Evolutionary conservation across 1,140 invertebrate genomes (phyloP).

Genomic region (Drosophila kikkawai): DNA sequence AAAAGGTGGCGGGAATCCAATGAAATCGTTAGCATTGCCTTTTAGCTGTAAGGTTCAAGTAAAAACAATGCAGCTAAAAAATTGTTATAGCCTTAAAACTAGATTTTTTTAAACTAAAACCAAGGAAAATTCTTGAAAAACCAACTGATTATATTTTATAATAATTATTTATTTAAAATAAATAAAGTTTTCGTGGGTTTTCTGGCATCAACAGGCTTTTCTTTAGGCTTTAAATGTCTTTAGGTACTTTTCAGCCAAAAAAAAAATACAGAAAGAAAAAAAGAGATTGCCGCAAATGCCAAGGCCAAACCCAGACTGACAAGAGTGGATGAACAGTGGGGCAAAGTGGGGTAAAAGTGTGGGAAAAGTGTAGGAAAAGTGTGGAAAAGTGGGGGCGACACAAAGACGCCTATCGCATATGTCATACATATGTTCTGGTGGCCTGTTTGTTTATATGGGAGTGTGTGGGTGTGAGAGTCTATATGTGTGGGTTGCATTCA

Average conservation of each 20-base stretch:
- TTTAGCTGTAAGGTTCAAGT: neutral
- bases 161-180: neutral
- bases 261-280: constrained; percentile 7
- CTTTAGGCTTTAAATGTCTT: constrained; percentile 24
- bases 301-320: constrained; percentile 61
- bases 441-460: constrained; percentile 28
- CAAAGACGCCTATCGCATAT: constrained; percentile 34
- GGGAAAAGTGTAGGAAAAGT: neutral
- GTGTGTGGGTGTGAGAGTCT: constrained; percentile 3
- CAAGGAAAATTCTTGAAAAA: neutral
- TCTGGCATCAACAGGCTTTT: constrained; percentile 8
- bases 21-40: constrained; percentile 69
- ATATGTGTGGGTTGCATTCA: constrained; percentile 31
- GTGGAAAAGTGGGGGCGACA: constrained; percentile 15
- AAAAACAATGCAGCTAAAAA: no score
- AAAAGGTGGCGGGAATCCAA: constrained; percentile 55
- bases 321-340: constrained; percentile 26
- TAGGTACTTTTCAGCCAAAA: neutral
- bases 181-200: neutral
- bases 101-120: neutral
- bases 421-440: constrained; percentile 46
- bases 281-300: constrained; percentile 64
- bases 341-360: constrained; percentile 5
- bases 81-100: no score
- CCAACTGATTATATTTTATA: neutral